Percentiles rank a stretch among this genome's conserved stretches.
phyloP scores from a whole-genome alignment of 2,888 invertebrate genomes.

The Hecatera dysodea region DNA sequence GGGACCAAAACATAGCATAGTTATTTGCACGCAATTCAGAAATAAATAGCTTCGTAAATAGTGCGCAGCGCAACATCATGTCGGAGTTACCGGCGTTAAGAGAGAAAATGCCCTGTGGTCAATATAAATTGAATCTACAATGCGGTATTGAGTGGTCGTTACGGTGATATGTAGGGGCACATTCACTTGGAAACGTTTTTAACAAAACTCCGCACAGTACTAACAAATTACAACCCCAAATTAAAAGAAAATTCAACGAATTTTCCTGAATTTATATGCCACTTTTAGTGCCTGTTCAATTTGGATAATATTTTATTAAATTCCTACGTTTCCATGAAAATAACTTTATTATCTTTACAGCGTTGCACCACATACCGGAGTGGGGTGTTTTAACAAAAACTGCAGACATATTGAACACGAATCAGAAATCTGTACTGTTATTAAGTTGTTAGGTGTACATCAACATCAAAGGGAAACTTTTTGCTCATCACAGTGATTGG shows the following conservation, averaged over 20 bases:
- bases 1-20: conserved; percentile 46
- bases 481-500: conserved; percentile 58
- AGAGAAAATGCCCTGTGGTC: conserved; percentile 83
- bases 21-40: conserved; percentile 71
- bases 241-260: conserved; percentile 19
- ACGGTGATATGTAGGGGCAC: conserved; percentile 80
- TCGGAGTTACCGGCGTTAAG: conserved; percentile 67
- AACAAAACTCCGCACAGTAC: conserved; percentile 65
- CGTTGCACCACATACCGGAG: conserved; percentile 14
- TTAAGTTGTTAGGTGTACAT: conserved; percentile 56
- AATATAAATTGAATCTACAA: conserved; percentile 85
- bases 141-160: conserved; percentile 83
- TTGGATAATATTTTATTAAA: conserved; percentile 28
- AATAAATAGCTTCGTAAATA: conserved; percentile 79
- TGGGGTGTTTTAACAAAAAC: conserved; percentile 38
- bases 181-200: conserved; percentile 70
- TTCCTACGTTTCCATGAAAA: background rate
- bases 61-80: conserved; percentile 66
- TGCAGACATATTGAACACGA: conserved; percentile 46
- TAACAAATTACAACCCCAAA: conserved; percentile 52
- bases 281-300: background rate
- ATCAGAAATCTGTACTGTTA: conserved; percentile 51
- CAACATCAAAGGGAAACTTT: conserved; percentile 57
- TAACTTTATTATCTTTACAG: conserved; percentile 13
- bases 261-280: background rate